Percentiles rank a stretch among this genome's conserved stretches.
These are phyloP conservation scores for Stomatorhinus walkeri DNA, from an alignment of 2,797 vertebrate genomes.

Conservation along the genomic window DNA sequence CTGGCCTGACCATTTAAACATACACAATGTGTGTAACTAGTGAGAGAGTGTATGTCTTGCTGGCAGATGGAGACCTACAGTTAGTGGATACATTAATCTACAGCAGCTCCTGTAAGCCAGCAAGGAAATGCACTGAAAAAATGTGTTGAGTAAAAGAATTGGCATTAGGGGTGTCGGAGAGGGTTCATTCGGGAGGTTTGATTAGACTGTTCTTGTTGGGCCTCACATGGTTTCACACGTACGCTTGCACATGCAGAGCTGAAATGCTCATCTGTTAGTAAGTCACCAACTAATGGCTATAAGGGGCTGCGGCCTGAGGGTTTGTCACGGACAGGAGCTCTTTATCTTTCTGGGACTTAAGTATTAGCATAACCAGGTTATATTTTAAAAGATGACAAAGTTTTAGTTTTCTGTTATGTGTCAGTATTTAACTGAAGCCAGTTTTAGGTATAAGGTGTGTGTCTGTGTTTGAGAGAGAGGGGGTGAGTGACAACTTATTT, in stretches of 20 bases:
- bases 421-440: background rate
- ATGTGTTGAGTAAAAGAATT: background rate
- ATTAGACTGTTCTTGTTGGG: background rate
- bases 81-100: background rate
- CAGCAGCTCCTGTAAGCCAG: background rate
- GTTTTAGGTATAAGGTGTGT: background rate
- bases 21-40: background rate
- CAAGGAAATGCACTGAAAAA: background rate
- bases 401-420: background rate
- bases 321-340: background rate
- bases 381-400: background rate
- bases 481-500: background rate
- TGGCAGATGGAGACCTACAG: background rate
- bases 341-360: background rate
- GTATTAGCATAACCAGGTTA: background rate
- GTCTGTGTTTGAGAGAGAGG: background rate
- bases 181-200: background rate
- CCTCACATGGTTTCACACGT: background rate
- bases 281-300: background rate
- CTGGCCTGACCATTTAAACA: background rate
- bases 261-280: background rate
- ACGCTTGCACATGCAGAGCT: background rate
- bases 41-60: background rate
- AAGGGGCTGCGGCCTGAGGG: background rate
- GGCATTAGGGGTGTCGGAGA: background rate